Evolutionary conservation across 2,113 vertebrate genomes (phyloP).

Genomic region (Plecotus auritus): DNA sequence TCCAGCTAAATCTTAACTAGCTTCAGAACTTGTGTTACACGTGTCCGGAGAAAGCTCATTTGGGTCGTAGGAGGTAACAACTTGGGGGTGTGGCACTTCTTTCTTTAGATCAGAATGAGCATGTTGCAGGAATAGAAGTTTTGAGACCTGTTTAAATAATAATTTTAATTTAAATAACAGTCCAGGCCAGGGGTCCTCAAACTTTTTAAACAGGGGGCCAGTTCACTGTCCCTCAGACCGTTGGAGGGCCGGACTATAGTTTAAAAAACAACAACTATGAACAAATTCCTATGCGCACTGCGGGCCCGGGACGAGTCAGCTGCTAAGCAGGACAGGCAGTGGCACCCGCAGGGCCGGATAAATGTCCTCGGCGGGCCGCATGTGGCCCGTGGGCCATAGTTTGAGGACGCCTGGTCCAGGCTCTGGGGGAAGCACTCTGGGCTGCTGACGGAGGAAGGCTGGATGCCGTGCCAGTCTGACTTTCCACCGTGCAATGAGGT

Average conservation of each 20-base stretch:
- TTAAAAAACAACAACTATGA: too few species aligned
- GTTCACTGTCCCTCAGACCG: too few species aligned
- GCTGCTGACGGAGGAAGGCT: neutral
- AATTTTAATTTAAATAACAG: neutral
- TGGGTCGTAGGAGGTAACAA: neutral
- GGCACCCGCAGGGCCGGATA: too few species aligned
- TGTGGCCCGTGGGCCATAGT: too few species aligned
- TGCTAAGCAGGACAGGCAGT: too few species aligned
- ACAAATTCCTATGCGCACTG: too few species aligned
- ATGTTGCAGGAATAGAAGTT: neutral
- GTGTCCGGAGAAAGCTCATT: neutral
- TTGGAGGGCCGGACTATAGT: too few species aligned
- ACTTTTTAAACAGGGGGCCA: too few species aligned
- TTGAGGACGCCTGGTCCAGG: too few species aligned
- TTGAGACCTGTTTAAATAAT: neutral
- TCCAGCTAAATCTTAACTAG: neutral
- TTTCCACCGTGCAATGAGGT: neutral
- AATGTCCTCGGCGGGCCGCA: too few species aligned
- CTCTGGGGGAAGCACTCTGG: neutral
- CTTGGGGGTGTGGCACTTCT: neutral
- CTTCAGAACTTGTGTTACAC: neutral
- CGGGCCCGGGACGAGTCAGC: too few species aligned
- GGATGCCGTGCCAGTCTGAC: fast-evolving
- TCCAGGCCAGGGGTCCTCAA: too few species aligned
- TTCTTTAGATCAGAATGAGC: neutral